Conservation (phyloP, 2,113 vertebrate species). For the Grantiella picta region DNA sequence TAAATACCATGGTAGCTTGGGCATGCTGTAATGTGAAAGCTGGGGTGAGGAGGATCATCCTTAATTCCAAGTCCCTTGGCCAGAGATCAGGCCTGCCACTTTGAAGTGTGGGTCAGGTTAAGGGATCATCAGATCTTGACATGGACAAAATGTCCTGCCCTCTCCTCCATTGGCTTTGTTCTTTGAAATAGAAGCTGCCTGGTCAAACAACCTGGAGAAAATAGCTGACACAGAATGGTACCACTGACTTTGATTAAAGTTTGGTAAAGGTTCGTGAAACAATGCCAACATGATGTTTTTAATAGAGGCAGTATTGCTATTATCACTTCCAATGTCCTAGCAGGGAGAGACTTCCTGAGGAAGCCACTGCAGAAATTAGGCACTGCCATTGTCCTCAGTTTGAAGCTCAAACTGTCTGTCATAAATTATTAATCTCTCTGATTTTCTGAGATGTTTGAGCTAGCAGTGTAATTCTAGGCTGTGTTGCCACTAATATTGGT, state of each 20-base stretch:
- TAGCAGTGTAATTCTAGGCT: background rate
- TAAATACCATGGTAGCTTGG: background rate
- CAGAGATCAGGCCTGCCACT: background rate
- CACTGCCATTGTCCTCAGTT: background rate
- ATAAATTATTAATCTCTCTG: background rate
- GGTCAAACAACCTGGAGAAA: background rate
- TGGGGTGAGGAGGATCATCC: background rate
- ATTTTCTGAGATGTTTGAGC: background rate
- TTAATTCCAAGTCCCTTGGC: background rate
- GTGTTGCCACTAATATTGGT: background rate
- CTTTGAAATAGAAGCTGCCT: background rate
- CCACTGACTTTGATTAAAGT: background rate
- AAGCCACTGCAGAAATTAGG: background rate
- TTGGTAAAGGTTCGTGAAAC: background rate
- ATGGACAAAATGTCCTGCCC: background rate
- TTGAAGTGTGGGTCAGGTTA: accelerated
- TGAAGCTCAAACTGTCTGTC: background rate
- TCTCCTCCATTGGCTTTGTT: background rate
- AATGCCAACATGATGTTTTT: background rate
- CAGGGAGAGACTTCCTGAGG: background rate
- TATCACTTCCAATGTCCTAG: background rate
- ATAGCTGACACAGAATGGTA: background rate
- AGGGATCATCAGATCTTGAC: background rate
- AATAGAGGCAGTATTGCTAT: background rate
- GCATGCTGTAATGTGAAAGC: background rate